These are phyloP conservation scores for Formicarius rufipectus DNA, from an alignment of 2,113 vertebrate genomes.

Conservation along the genomic window DNA sequence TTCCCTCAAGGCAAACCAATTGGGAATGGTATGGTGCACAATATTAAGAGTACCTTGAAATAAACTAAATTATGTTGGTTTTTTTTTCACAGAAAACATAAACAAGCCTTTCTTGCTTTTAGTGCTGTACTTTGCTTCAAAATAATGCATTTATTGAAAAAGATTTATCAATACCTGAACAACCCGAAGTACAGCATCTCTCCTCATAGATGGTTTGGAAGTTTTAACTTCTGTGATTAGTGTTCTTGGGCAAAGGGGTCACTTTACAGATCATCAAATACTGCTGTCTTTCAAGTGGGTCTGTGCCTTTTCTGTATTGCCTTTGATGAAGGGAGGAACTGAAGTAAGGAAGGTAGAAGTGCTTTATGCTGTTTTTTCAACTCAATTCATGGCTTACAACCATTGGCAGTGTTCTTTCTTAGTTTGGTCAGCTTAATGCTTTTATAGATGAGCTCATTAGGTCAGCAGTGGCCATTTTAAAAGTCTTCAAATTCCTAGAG, in stretches of 20 bases:
- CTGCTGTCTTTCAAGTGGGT: slow-evolving; percentile 19
- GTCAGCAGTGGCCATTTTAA: neutral
- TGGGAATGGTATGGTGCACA: neutral
- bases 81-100: slow-evolving; percentile 1
- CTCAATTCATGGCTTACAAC: neutral
- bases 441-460: neutral
- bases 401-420: neutral
- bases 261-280: slow-evolving; percentile 24
- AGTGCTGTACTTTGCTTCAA: neutral
- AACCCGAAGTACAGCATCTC: slow-evolving; percentile 14
- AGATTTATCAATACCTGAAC: slow-evolving; percentile 7
- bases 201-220: slow-evolving; percentile 8
- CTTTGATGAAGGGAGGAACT: neutral
- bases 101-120: neutral
- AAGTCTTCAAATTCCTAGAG: neutral
- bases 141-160: slow-evolving; percentile 28
- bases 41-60: neutral
- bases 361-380: neutral
- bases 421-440: neutral
- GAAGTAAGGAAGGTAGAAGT: neutral
- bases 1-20: neutral
- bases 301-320: neutral
- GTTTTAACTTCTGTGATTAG: slow-evolving; percentile 36
- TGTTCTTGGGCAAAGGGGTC: slow-evolving; percentile 26
- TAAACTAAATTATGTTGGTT: neutral